Base-by-base conservation (phyloP, 1,140 invertebrate genomes). In the Panulirus ornatus region DNA sequence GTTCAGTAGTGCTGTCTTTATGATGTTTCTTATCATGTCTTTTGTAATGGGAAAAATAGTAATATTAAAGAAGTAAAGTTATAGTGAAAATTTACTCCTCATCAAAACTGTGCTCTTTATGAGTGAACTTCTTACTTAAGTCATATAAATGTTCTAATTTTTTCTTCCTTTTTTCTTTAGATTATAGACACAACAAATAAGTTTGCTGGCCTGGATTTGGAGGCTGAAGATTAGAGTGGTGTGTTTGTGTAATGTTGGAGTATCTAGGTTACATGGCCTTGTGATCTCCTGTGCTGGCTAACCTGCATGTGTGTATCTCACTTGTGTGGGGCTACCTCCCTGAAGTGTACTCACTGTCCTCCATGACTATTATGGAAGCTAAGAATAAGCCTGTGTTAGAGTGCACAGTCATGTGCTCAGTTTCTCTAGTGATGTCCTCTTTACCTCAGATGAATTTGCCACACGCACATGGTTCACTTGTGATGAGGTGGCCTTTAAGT, bases 131-230 rank as follows among this genome's bases (percentile, higher is more conserved):
- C 51, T 22, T 11, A 11, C 51, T 58, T 58, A 58, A 11, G 22
- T 58, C 22, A 58, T 58, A 58, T n/a, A n/a, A n/a, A n/a, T n/a
- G n/a, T 58, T 58, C 11, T 58, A 34, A 30, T 8, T 38, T 84
- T 71, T 71, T 79, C 40, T 47, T 44, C n/a, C n/a, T n/a, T 27
- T n/a, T 27, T 14, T 27, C 66, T 78, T 19, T 73, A 87, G 84
- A 30, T 87, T 30, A 14, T 87, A 38, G 84, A 87, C 44, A 87
- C 84, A 40, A 30, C 84, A 34, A 87, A 87, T 73, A 87, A 87
- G 73, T 87, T 87, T 78, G 47, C 84, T 16, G 44, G 84, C 63
- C 63, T 87, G 73, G 84, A 87, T 8, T 63, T 78, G 27, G 84
- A 87, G 40, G 54, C 73, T 66, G 84, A 87, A 36, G 84, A 87